Percentiles rank a stretch among this genome's conserved stretches.
phyloP scores from a whole-genome alignment of 1,140 invertebrate species.

The Gonioctena quinquepunctata region DNA sequence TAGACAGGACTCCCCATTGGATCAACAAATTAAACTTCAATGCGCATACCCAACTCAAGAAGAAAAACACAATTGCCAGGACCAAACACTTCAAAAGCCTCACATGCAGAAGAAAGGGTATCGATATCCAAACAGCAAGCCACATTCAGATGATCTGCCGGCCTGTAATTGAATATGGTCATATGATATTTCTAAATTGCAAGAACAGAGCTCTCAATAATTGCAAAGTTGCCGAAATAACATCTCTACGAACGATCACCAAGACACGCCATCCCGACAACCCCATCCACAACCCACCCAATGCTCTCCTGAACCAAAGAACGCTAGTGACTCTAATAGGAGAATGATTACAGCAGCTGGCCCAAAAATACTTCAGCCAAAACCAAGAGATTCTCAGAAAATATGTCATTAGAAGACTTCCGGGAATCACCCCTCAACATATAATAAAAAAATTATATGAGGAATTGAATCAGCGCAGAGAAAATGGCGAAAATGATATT shows the following conservation, averaged over 20 bases:
- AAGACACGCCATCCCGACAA: background rate
- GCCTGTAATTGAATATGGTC: constrained; percentile 9
- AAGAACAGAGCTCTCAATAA: background rate
- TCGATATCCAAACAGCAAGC: constrained; percentile 7
- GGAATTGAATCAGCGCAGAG: too few species aligned
- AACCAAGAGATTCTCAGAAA: too few species aligned
- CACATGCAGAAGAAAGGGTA: background rate
- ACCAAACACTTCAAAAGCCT: background rate
- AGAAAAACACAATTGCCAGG: background rate
- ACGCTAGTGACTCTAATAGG: too few species aligned
- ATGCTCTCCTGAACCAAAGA: too few species aligned
- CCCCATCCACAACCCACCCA: too few species aligned
- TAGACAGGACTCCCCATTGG: too few species aligned
- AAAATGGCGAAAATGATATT: too few species aligned
- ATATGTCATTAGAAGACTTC: too few species aligned
- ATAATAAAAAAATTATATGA: too few species aligned
- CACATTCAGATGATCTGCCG: constrained; percentile 2
- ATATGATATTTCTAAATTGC: background rate
- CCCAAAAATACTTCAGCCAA: too few species aligned
- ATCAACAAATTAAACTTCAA: constrained; percentile 20
- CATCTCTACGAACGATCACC: constrained; percentile 7
- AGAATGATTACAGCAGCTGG: too few species aligned
- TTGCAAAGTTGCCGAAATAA: background rate
- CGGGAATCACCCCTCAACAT: too few species aligned
- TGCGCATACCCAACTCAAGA: background rate